A percentile compares a stretch with the other conserved stretches of the same genome.
phyloP scores from a whole-genome alignment of 2,888 invertebrate genomes.

The Mythimna pallens region DNA sequence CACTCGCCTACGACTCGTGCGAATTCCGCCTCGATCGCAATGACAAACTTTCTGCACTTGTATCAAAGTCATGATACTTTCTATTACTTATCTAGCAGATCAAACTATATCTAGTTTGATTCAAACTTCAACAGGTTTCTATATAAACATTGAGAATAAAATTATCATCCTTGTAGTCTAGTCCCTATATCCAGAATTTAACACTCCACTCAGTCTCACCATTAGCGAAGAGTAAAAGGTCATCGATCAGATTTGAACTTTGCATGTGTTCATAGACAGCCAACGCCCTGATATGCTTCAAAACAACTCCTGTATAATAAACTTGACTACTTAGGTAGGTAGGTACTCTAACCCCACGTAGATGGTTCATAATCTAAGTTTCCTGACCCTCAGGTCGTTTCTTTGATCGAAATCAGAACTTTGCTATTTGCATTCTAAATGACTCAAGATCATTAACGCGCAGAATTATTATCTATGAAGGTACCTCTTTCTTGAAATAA shows the following conservation, averaged over 20 bases:
- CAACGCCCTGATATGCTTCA: slow-evolving; percentile 23
- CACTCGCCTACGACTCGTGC: no score
- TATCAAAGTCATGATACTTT: no score
- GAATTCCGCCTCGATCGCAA: no score
- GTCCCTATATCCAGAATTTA: neutral
- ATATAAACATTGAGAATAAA: no score
- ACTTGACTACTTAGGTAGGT: slow-evolving; percentile 2
- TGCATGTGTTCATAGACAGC: slow-evolving; percentile 27
- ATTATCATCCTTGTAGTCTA: no score
- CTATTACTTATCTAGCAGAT: no score
- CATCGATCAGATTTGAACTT: slow-evolving; percentile 26
- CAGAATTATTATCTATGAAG: neutral
- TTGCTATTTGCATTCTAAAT: slow-evolving; percentile 1
- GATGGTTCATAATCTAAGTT: neutral
- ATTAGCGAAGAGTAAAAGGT: slow-evolving; percentile 20
- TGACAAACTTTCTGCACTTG: no score
- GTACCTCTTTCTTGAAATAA: no score
- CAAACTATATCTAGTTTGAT: no score
- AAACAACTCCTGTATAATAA: slow-evolving; percentile 18
- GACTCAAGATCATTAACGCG: neutral
- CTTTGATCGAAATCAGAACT: neutral
- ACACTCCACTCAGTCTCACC: neutral
- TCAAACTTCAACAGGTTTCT: no score
- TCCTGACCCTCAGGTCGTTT: neutral
- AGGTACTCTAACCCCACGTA: neutral